Evolutionary conservation across 2,888 invertebrate genomes (phyloP).

Genomic region (Aethes cnicana): DNA sequence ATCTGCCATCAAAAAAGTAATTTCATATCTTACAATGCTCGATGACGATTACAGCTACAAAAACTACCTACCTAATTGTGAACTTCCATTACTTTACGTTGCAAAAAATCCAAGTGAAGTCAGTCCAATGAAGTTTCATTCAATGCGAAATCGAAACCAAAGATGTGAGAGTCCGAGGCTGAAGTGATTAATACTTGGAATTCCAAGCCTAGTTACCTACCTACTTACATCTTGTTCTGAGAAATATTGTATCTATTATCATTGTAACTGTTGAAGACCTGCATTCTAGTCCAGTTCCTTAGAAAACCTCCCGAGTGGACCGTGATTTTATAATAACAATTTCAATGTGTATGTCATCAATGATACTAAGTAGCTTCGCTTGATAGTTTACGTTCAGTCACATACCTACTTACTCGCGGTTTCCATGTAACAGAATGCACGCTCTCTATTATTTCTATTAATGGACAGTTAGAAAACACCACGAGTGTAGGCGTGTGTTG

Average conservation of each 20-base stretch:
- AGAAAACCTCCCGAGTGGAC: background rate
- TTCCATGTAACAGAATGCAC: too few relatives aligned
- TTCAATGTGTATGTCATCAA: background rate
- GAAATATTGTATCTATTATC: constrained; percentile 19
- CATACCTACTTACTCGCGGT: too few relatives aligned
- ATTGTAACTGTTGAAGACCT: constrained; percentile 5
- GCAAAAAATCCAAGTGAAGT: constrained; percentile 12
- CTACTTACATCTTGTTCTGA: constrained; percentile 19
- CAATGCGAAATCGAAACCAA: constrained; percentile 19
- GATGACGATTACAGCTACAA: constrained; percentile 4
- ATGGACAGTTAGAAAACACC: constrained; percentile 9
- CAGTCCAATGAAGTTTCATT: background rate
- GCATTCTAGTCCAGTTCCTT: constrained; percentile 6
- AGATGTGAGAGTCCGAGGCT: constrained; percentile 22
- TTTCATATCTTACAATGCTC: constrained; percentile 10
- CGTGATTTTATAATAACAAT: background rate
- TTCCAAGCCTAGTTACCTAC: constrained; percentile 24
- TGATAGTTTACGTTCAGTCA: too few relatives aligned
- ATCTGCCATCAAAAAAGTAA: constrained; percentile 1
- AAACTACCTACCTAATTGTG: constrained; percentile 17
- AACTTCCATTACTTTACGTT: constrained; percentile 10
- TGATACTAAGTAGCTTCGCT: too few relatives aligned
- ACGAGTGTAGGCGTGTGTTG: constrained; percentile 23
- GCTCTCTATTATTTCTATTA: constrained; percentile 8
- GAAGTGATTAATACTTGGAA: constrained; percentile 14